A percentile compares a stretch with the other conserved stretches of the same genome.
These are phyloP conservation scores for Cephus pulcher DNA, from an alignment of 2,888 invertebrate species.

Conservation along the genomic window DNA sequence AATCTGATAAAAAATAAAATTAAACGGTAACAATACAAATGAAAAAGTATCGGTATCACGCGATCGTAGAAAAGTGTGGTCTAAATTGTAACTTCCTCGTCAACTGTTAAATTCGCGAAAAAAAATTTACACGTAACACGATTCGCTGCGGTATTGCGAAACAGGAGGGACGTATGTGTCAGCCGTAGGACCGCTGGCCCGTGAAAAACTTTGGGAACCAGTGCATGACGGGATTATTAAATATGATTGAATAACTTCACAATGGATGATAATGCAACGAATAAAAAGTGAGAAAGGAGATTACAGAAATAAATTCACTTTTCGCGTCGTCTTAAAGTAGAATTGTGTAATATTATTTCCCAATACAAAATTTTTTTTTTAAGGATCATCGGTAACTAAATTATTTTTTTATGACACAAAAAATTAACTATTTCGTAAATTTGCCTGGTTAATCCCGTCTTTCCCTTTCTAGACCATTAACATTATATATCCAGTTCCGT, in stretches of 20 bases:
- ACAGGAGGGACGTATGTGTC: not conserved
- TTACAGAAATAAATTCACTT: not conserved
- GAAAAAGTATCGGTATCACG: not conserved
- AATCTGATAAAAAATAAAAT: not conserved
- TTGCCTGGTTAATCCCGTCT: not conserved
- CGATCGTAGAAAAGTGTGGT: not conserved
- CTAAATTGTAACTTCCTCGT: not conserved
- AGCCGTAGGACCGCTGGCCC: not conserved
- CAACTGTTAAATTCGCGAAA: not conserved
- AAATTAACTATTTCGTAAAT: not conserved
- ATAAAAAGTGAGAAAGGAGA: not conserved
- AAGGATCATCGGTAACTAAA: not conserved
- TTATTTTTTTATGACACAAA: not conserved
- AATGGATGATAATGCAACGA: not conserved
- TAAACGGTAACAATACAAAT: not conserved
- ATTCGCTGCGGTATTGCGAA: not conserved
- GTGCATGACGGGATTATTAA: slow-evolving; percentile 6
- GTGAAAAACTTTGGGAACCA: not conserved
- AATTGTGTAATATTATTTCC: too few species aligned
- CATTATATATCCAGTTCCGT: not conserved
- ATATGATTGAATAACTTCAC: not conserved
- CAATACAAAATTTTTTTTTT: too few species aligned
- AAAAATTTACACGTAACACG: not conserved
- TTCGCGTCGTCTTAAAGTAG: not conserved
- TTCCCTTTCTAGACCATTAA: slow-evolving; percentile 1